Conservation (phyloP, 2,113 vertebrate genomes). For the Aix galericulata region DNA sequence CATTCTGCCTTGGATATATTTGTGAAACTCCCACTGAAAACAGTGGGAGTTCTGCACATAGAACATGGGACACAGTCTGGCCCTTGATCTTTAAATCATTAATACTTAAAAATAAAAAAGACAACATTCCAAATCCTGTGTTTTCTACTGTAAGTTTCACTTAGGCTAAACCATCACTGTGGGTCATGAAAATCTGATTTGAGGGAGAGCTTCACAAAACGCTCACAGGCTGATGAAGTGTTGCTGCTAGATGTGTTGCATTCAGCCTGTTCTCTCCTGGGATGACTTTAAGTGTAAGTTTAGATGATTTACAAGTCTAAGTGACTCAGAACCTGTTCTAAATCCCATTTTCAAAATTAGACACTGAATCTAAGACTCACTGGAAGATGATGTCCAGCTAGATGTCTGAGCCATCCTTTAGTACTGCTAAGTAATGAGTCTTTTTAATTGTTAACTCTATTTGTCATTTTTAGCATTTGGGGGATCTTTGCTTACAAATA, state of each 20-base stretch:
- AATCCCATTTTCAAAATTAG: neutral
- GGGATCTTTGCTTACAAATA: neutral
- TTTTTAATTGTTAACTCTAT: neutral
- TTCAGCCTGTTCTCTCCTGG: neutral
- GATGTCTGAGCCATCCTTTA: neutral
- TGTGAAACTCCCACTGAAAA: constrained; percentile 31
- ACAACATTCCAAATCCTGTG: neutral
- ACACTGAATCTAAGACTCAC: neutral
- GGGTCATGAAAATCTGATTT: neutral
- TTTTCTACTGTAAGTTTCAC: neutral
- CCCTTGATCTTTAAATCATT: constrained; percentile 44
- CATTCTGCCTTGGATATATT: neutral
- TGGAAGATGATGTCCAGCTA: neutral
- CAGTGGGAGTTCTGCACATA: constrained; percentile 49
- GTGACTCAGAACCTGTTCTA: neutral
- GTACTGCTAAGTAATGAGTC: neutral
- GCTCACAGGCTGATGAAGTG: neutral
- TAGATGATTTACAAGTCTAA: neutral
- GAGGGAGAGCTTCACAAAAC: neutral
- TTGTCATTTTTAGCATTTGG: neutral
- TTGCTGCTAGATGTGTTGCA: fast-evolving
- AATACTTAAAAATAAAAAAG: neutral
- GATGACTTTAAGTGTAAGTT: neutral
- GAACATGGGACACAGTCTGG: neutral
- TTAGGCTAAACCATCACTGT: neutral